Evolutionary conservation across 2,113 vertebrate species (phyloP).

Genomic region (Pomatostomus ruficeps): DNA sequence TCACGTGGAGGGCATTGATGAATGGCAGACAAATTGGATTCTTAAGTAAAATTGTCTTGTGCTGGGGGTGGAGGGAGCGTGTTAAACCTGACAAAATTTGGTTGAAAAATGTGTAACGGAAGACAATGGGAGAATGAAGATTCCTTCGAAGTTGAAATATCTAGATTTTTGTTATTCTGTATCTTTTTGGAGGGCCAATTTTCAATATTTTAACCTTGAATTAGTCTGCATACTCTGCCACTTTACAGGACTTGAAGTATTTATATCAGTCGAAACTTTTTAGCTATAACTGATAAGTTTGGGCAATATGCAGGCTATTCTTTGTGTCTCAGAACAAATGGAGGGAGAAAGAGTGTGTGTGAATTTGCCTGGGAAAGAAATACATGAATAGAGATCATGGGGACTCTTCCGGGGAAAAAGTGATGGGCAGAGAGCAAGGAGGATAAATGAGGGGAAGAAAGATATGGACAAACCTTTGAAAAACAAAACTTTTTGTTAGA

Average conservation of each 20-base stretch:
- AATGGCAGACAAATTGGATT: conserved; percentile 51
- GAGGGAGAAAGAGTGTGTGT: background rate
- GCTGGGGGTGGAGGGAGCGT: background rate
- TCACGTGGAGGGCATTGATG: conserved; percentile 26
- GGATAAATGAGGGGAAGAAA: background rate
- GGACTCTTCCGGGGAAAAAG: background rate
- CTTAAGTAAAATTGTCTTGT: conserved; percentile 36
- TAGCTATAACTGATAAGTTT: background rate
- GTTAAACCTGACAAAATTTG: background rate
- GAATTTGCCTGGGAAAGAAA: background rate
- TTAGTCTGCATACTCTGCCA: background rate
- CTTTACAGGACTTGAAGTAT: background rate
- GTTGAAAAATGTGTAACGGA: background rate
- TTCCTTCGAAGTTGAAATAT: background rate
- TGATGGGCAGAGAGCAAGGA: background rate
- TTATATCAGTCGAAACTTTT: background rate
- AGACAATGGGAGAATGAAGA: background rate
- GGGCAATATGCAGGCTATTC: background rate
- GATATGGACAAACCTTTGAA: background rate
- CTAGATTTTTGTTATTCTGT: background rate
- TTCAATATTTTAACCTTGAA: background rate
- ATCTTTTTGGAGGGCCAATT: background rate
- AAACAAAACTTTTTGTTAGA: background rate
- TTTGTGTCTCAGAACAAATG: background rate
- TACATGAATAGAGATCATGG: background rate